These are phyloP conservation scores for Dendrolimus punctatus DNA, from an alignment of 1,140 invertebrate genomes.

Conservation along the genomic window DNA sequence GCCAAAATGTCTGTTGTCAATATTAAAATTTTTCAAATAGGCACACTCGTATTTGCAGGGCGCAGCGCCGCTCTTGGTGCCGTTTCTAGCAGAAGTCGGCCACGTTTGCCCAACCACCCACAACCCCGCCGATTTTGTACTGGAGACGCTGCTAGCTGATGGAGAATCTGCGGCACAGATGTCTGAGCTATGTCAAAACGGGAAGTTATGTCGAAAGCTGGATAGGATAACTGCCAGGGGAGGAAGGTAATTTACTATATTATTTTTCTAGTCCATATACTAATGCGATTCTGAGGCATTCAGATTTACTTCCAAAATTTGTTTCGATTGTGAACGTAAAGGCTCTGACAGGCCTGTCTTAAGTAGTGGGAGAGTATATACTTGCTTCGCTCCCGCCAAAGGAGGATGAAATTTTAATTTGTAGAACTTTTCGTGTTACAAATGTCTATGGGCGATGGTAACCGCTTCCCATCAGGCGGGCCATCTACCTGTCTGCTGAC, in stretches of 20 bases:
- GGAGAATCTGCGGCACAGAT: slow-evolving; percentile 39
- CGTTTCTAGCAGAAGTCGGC: slow-evolving; percentile 48
- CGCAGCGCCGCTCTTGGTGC: slow-evolving; percentile 51
- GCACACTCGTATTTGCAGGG: slow-evolving; percentile 34
- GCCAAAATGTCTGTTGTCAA: too few relatives aligned
- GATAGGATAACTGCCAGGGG: slow-evolving; percentile 44
- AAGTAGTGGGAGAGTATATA: too few relatives aligned
- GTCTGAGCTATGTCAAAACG: slow-evolving; percentile 58
- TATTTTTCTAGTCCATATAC: not conserved
- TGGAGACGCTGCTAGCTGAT: slow-evolving; percentile 47
- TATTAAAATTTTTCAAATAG: too few relatives aligned
- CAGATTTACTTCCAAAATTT: not conserved
- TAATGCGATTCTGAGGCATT: not conserved
- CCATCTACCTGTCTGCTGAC: too few relatives aligned
- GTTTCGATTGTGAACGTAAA: too few relatives aligned
- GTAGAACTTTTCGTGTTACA: too few relatives aligned
- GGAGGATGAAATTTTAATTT: too few relatives aligned
- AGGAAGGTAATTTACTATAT: slow-evolving; percentile 31
- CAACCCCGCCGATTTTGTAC: slow-evolving; percentile 63
- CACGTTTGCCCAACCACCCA: slow-evolving; percentile 59
- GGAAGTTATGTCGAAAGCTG: slow-evolving; percentile 43
- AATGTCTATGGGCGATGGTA: too few relatives aligned
- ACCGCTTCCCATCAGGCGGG: too few relatives aligned
- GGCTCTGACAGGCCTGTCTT: too few relatives aligned
- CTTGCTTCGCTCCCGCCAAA: too few relatives aligned